Conservation (phyloP, 2,113 vertebrate species). For the Probosciger aterrimus region DNA sequence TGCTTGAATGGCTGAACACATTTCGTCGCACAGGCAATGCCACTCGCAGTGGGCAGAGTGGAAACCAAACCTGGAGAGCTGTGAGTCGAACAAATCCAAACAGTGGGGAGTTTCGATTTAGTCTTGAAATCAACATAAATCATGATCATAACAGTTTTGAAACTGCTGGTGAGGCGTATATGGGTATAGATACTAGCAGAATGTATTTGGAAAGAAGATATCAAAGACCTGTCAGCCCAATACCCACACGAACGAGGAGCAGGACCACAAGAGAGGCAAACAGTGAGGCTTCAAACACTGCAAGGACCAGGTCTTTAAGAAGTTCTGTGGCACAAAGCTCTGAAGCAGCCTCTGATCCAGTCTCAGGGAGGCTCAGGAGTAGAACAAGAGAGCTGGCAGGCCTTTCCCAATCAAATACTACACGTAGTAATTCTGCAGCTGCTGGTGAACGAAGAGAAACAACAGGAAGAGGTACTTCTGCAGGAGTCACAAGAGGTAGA, state of each 20-base stretch:
- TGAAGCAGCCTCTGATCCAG: conserved; percentile 50
- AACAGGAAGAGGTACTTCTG: conserved; percentile 1
- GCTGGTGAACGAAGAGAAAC: conserved; percentile 33
- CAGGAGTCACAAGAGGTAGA: conserved; percentile 79
- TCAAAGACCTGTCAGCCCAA: conserved; percentile 54
- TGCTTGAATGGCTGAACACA: conserved; percentile 91
- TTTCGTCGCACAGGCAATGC: conserved; percentile 91
- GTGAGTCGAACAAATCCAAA: conserved; percentile 93
- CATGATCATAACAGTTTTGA: conserved; percentile 83
- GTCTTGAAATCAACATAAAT: conserved; percentile 95
- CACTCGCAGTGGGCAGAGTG: conserved; percentile 90
- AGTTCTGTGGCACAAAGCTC: conserved; percentile 59
- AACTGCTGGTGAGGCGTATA: conserved; percentile 45
- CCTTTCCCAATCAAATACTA: neutral
- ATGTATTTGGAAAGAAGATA: conserved; percentile 14
- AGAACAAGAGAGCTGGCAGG: conserved; percentile 11
- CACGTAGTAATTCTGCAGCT: neutral
- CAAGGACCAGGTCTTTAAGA: conserved; percentile 65
- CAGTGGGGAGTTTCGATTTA: conserved; percentile 93
- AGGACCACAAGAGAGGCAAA: conserved; percentile 49
- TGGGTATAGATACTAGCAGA: conserved; percentile 38
- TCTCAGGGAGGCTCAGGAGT: conserved; percentile 63
- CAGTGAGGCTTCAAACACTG: neutral
- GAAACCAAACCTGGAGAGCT: conserved; percentile 94
- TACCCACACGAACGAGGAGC: conserved; percentile 80